Evolutionary conservation across 2,888 invertebrate genomes (phyloP).

Genomic region (Alcis repandata): DNA sequence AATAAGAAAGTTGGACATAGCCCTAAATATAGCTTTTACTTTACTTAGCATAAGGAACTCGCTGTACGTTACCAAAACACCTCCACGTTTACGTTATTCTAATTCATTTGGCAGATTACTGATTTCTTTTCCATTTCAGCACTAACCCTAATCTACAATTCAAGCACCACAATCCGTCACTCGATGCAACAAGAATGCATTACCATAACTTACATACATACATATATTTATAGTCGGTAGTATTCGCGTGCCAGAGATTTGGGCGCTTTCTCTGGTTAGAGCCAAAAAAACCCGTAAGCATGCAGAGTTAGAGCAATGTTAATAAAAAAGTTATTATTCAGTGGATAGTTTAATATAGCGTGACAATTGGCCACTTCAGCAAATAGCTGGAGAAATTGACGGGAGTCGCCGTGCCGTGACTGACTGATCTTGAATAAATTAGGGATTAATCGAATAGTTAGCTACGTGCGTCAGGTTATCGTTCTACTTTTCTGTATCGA

Average conservation of each 20-base stretch:
- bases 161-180: neutral
- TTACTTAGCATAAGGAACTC: too few species aligned
- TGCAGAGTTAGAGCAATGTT: constrained; percentile 26
- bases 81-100: neutral
- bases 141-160: constrained; percentile 10
- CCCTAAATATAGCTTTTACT: too few species aligned
- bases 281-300: constrained; percentile 23
- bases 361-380: constrained; percentile 41
- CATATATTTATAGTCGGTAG: too few species aligned
- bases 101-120: constrained; percentile 1
- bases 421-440: constrained; percentile 30
- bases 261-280: constrained; percentile 28
- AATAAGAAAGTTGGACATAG: too few species aligned
- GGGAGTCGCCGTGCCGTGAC: constrained; percentile 36
- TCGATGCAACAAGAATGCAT: constrained; percentile 18
- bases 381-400: constrained; percentile 39
- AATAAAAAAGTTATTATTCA: constrained; percentile 40
- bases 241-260: constrained; percentile 27
- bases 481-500: neutral
- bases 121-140: constrained; percentile 2
- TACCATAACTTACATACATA: constrained; percentile 21
- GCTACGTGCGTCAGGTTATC: neutral
- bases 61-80: neutral
- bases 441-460: constrained; percentile 16
- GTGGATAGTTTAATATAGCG: constrained; percentile 36